phyloP scores from a whole-genome alignment of 2,797 vertebrate genomes.

The Chromis chromis region DNA sequence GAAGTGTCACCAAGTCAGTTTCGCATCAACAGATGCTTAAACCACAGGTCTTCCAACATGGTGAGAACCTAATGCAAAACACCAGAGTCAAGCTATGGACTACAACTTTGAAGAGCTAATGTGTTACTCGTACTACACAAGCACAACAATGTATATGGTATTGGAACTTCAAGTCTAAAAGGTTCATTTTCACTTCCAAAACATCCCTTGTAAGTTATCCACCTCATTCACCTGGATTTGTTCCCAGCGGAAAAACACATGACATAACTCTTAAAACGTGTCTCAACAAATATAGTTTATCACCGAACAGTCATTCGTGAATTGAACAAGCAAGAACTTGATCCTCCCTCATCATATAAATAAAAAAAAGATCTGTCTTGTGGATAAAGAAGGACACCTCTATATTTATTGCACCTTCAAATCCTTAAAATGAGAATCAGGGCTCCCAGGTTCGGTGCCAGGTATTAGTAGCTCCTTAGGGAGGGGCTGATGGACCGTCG shows the following conservation, averaged over 20 bases:
- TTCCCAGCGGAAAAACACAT: background rate
- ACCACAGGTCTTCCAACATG: slow-evolving; percentile 13
- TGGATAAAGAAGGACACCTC: background rate
- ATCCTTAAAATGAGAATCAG: too few species aligned
- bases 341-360: too few species aligned
- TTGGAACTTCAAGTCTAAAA: too few species aligned
- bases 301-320: background rate
- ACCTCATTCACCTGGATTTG: background rate
- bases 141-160: background rate
- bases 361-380: background rate
- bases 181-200: background rate
- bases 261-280: background rate
- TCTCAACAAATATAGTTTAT: slow-evolving; percentile 1
- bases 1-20: slow-evolving; percentile 48
- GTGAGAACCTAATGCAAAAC: slow-evolving; percentile 8
- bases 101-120: too few species aligned
- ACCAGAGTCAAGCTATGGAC: too few species aligned
- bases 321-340: background rate
- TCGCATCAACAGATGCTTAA: slow-evolving; percentile 43
- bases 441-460: too few species aligned
- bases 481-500: too few species aligned
- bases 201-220: background rate
- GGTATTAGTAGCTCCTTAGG: too few species aligned
- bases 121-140: background rate
- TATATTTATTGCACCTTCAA: too few species aligned